Percentiles rank a stretch among this genome's conserved stretches.
Conservation (phyloP, 2,113 vertebrate genomes). For the Tupaia tana region DNA sequence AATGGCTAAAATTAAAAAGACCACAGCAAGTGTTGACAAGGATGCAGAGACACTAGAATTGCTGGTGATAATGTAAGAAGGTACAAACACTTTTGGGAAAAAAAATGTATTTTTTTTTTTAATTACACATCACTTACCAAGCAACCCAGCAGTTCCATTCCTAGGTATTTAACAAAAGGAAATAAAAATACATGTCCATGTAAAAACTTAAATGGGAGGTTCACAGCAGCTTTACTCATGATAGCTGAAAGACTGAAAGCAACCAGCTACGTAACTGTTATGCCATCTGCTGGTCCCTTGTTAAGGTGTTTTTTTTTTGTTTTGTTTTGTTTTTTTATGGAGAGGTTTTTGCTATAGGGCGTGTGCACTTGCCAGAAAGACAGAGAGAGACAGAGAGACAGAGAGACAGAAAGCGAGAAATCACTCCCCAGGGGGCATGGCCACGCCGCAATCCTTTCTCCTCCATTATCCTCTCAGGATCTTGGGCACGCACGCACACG, state of each 20-base stretch:
- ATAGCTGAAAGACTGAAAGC: constrained; percentile 48
- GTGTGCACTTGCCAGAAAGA: too few relatives aligned
- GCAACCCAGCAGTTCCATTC: constrained; percentile 45
- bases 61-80: constrained; percentile 51
- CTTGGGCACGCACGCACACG: too few relatives aligned
- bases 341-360: too few relatives aligned
- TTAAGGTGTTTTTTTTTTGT: too few relatives aligned
- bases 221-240: constrained; percentile 40
- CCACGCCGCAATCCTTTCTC: too few relatives aligned
- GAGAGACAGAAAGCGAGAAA: too few relatives aligned
- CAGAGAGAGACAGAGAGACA: too few relatives aligned
- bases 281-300: too few relatives aligned
- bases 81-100: constrained; percentile 25
- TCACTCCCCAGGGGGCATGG: too few relatives aligned
- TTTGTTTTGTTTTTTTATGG: too few relatives aligned
- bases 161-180: constrained; percentile 57
- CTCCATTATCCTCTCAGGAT: too few relatives aligned
- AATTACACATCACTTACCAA: constrained; percentile 52
- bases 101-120: constrained; percentile 33
- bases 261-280: background rate
- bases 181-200: constrained; percentile 45
- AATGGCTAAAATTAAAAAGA: constrained; percentile 54
- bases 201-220: constrained; percentile 19
- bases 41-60: background rate
- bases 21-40: constrained; percentile 4